Conservation (phyloP, 1,140 invertebrate species). For the Eubasilissa regina region DNA sequence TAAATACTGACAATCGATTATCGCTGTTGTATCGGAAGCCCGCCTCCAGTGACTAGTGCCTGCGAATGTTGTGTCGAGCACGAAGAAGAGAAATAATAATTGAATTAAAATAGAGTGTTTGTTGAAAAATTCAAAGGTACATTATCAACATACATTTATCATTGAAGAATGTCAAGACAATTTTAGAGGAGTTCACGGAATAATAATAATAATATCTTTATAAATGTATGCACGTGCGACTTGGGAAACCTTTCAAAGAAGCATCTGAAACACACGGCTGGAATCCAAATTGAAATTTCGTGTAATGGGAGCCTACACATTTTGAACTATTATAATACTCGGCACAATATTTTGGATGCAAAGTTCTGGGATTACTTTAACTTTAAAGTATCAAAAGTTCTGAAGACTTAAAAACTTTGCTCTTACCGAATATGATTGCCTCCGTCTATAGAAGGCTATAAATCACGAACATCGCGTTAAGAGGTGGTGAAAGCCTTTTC, state of each 20-base stretch:
- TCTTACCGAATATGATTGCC: constrained; percentile 58
- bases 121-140: too few species aligned
- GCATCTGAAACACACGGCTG: constrained; percentile 9
- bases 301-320: constrained; percentile 39
- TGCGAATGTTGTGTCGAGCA: too few species aligned
- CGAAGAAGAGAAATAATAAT: too few species aligned
- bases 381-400: constrained; percentile 57
- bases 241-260: neutral
- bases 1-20: too few species aligned
- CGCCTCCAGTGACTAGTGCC: too few species aligned
- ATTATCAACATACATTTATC: too few species aligned
- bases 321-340: constrained; percentile 42
- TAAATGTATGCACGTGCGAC: constrained; percentile 8
- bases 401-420: constrained; percentile 58
- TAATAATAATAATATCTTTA: neutral
- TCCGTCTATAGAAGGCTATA: constrained; percentile 52
- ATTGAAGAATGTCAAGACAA: neutral
- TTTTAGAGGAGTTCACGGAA: neutral
- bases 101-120: too few species aligned
- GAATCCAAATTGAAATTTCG: constrained; percentile 38
- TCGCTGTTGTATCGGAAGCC: too few species aligned
- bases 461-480: constrained; percentile 57
- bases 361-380: constrained; percentile 52
- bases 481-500: constrained; percentile 44
- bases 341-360: constrained; percentile 44